Conservation (phyloP, 2,113 vertebrate genomes). For the Azemiops feae region DNA sequence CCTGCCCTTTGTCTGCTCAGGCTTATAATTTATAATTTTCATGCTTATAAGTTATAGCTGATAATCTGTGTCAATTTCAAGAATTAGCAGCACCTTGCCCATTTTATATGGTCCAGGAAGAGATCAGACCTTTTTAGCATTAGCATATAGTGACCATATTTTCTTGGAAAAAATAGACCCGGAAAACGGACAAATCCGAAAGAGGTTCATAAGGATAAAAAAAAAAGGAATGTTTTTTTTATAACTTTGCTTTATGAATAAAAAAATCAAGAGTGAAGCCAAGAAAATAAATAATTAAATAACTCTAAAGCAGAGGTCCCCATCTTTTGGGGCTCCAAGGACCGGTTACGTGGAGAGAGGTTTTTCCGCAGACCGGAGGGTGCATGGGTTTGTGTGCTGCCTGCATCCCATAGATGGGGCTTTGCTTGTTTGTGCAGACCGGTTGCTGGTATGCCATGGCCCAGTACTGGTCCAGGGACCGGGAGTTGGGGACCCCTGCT, state of each 20-base stretch:
- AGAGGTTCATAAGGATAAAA: neutral
- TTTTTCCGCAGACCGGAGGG: too few relatives aligned
- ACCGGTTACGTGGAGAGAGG: too few relatives aligned
- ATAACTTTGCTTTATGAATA: too few relatives aligned
- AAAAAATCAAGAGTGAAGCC: neutral
- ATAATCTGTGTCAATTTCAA: neutral
- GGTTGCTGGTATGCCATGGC: too few relatives aligned
- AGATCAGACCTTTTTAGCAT: neutral
- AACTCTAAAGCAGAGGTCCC: neutral
- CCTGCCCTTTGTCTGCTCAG: neutral
- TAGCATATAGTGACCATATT: neutral
- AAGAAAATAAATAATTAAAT: neutral
- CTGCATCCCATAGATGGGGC: too few relatives aligned
- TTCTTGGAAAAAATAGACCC: neutral
- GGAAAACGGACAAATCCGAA: neutral
- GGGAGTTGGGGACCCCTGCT: too few relatives aligned
- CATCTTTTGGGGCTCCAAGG: too few relatives aligned
- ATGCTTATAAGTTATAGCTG: neutral
- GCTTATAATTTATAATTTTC: neutral
- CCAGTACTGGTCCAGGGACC: too few relatives aligned
- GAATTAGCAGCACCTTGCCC: neutral
- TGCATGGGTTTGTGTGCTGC: too few relatives aligned
- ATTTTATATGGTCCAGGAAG: neutral
- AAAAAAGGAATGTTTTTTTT: too few relatives aligned
- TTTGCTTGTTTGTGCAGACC: too few relatives aligned